These are phyloP conservation scores for Nyctalus aviator DNA, from an alignment of 2,797 vertebrate genomes.

Conservation along the genomic window DNA sequence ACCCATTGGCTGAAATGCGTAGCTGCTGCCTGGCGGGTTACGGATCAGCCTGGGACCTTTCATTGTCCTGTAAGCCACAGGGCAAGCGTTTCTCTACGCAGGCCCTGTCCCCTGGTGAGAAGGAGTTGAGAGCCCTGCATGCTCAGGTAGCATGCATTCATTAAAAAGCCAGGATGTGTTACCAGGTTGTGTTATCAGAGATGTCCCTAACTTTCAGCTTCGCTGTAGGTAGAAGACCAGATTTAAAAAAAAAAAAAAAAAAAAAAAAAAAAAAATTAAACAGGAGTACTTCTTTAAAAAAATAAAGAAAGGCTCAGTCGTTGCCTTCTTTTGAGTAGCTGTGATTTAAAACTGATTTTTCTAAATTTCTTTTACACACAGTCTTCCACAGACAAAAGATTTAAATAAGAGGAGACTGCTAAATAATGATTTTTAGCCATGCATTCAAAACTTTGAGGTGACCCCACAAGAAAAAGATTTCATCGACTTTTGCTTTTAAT, in stretches of 20 bases:
- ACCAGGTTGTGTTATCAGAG: constrained; percentile 35
- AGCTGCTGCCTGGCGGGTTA: constrained; percentile 42
- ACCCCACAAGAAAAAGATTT: constrained; percentile 70
- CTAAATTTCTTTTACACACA: neutral
- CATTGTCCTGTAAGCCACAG: constrained; percentile 61
- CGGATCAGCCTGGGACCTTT: neutral
- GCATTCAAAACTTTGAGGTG: constrained; percentile 67
- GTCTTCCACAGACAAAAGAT: constrained; percentile 61
- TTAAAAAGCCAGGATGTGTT: constrained; percentile 20
- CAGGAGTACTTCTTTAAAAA: neutral
- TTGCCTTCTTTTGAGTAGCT: constrained; percentile 50
- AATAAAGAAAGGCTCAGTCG: neutral
- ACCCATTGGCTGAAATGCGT: constrained; percentile 60
- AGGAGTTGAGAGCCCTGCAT: constrained; percentile 38
- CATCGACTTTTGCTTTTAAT: constrained; percentile 67
- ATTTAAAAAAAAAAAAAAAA: constrained; percentile 11
- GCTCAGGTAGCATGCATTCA: constrained; percentile 41
- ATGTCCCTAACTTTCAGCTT: constrained; percentile 49
- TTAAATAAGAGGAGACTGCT: constrained; percentile 14
- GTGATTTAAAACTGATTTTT: constrained; percentile 46
- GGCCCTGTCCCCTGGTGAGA: constrained; percentile 50
- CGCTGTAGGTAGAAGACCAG: constrained; percentile 45
- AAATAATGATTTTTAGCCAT: constrained; percentile 58
- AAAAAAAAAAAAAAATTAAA: constrained; percentile 20
- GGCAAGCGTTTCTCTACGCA: constrained; percentile 59